These are phyloP conservation scores for Crotalus helleri DNA, from an alignment of 2,113 vertebrate genomes.

Conservation along the genomic window DNA sequence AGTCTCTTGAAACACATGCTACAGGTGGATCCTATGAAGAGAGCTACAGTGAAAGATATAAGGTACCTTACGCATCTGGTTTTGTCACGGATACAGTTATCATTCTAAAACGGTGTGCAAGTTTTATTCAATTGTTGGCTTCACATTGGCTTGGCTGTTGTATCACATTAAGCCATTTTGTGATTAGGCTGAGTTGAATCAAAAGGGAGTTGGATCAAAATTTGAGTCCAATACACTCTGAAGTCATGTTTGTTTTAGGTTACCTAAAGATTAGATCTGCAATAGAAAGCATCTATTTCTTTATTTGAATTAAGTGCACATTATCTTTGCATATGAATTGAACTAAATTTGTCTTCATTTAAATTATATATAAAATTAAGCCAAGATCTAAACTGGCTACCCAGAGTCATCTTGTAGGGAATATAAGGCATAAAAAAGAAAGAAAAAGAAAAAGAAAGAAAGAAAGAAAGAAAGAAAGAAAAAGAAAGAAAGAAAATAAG, in stretches of 20 bases:
- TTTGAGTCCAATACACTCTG: not conserved
- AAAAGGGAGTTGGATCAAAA: not conserved
- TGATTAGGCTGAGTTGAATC: not conserved
- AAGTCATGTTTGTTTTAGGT: not conserved
- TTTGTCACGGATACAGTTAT: not conserved
- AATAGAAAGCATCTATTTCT: not conserved
- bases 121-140: not conserved
- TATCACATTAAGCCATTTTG: not conserved
- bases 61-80: constrained; percentile 71
- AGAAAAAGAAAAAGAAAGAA: no score
- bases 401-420: not conserved
- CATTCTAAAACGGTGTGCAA: not conserved
- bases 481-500: no score
- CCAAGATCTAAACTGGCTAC: not conserved
- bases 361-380: not conserved
- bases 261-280: not conserved
- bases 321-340: not conserved
- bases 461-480: no score
- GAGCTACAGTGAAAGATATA: constrained; percentile 96
- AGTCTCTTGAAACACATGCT: constrained; percentile 96
- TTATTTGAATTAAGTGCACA: not conserved
- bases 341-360: not conserved
- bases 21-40: constrained; percentile 98
- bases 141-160: not conserved
- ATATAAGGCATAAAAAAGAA: no score